phyloP scores from a whole-genome alignment of 2,888 invertebrate genomes.

The Pseudeuparius sepicola region DNA sequence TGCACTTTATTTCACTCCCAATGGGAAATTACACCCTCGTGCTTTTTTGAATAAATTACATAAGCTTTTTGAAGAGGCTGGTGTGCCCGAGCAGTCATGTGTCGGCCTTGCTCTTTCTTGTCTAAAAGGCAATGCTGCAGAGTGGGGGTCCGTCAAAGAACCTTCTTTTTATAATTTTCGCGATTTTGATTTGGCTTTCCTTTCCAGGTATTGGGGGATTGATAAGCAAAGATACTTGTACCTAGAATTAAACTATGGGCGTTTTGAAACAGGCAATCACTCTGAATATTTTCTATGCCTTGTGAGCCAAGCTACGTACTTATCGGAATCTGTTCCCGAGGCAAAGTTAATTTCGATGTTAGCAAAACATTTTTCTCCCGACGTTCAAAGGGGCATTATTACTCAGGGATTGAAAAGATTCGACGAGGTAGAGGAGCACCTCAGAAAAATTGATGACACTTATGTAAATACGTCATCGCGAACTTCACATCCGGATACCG shows the following conservation, averaged over 20 bases:
- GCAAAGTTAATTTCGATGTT: slow-evolving; percentile 9
- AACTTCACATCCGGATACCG: too few species aligned
- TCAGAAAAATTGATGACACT: slow-evolving; percentile 15
- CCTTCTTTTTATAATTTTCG: slow-evolving; percentile 1
- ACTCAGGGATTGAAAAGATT: slow-evolving; percentile 12
- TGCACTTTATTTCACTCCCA: slow-evolving; percentile 11
- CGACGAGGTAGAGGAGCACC: slow-evolving; percentile 17
- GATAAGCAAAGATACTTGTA: slow-evolving; percentile 13
- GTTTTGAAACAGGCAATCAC: slow-evolving; percentile 9
- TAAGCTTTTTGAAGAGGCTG: slow-evolving; percentile 13
- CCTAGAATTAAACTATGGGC: slow-evolving; percentile 9
- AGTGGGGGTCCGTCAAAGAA: slow-evolving; percentile 16
- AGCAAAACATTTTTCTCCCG: slow-evolving; percentile 15
- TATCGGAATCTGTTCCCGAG: slow-evolving; percentile 10
- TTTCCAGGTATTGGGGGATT: slow-evolving; percentile 10
- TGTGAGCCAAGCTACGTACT: slow-evolving; percentile 12
- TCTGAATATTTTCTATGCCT: slow-evolving; percentile 16
- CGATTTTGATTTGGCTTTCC: slow-evolving; percentile 5
- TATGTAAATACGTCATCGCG: too few species aligned
- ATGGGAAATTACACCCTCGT: slow-evolving; percentile 11
- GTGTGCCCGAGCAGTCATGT: slow-evolving; percentile 13
- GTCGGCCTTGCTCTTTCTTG: slow-evolving; percentile 11
- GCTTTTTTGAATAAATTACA: slow-evolving; percentile 15
- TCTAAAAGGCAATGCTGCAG: slow-evolving; percentile 14
- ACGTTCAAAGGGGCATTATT: slow-evolving; percentile 16